phyloP scores from a whole-genome alignment of 2,113 vertebrate genomes.

The Coracopsis vasa region DNA sequence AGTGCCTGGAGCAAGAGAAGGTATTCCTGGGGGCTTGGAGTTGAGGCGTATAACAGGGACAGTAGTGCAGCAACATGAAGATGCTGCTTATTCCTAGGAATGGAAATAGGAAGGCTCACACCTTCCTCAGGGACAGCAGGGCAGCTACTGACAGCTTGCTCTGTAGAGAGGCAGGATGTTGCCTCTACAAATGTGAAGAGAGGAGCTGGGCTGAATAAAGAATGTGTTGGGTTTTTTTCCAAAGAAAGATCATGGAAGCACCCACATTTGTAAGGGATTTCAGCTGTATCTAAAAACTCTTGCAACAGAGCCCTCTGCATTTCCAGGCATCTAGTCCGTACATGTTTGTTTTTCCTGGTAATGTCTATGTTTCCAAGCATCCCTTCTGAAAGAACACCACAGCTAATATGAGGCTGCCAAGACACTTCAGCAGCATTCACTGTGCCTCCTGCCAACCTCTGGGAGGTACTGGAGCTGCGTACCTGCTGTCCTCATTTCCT shows the following conservation, averaged over 20 bases:
- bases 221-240: not conserved
- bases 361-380: not conserved
- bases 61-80: not conserved
- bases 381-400: not conserved
- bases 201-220: not conserved
- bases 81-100: not conserved
- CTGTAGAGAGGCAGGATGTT: not conserved
- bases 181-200: not conserved
- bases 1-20: not conserved
- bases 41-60: not conserved
- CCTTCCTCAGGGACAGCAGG: not conserved
- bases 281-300: not conserved
- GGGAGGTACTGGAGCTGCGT: not conserved
- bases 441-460: not conserved
- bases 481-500: not conserved
- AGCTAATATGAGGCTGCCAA: not conserved
- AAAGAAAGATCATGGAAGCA: not conserved
- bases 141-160: not conserved
- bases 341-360: not conserved
- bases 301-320: not conserved
- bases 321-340: not conserved
- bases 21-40: not conserved
- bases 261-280: not conserved
- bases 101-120: not conserved
- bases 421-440: not conserved